Percentiles rank a stretch among this genome's conserved stretches.
These are phyloP conservation scores for Myotis planiceps DNA, from an alignment of 2,797 vertebrate species.

Conservation along the genomic window DNA sequence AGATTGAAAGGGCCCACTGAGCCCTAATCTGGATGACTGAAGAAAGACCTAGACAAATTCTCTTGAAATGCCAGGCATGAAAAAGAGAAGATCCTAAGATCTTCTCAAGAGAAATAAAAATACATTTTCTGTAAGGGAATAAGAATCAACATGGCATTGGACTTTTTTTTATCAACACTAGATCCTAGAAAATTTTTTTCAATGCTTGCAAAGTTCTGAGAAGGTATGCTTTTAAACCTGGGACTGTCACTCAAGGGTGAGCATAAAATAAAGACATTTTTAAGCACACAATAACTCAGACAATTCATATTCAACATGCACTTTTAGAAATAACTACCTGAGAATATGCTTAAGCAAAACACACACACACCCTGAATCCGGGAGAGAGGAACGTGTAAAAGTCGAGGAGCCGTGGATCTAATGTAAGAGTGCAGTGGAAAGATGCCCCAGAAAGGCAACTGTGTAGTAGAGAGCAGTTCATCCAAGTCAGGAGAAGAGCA, in stretches of 20 bases:
- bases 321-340: background rate
- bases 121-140: background rate
- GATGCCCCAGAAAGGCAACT: background rate
- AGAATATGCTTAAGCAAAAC: background rate
- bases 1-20: background rate
- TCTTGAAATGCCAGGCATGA: background rate
- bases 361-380: background rate
- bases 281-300: background rate
- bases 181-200: background rate
- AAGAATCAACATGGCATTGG: background rate
- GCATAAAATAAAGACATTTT: conserved; percentile 5
- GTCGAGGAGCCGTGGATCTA: background rate
- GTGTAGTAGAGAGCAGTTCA: background rate
- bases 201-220: background rate
- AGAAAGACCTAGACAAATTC: background rate
- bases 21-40: background rate
- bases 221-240: background rate
- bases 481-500: background rate
- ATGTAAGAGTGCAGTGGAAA: background rate
- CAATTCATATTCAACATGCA: background rate
- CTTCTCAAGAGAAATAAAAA: conserved; percentile 5
- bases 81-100: background rate
- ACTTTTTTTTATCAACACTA: background rate
- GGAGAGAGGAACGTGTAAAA: background rate
- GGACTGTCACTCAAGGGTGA: background rate